A percentile compares a stretch with the other conserved stretches of the same genome.
Evolutionary conservation across 2,797 vertebrate species (phyloP).

Genomic region (Gymnoscopelus braueri): DNA sequence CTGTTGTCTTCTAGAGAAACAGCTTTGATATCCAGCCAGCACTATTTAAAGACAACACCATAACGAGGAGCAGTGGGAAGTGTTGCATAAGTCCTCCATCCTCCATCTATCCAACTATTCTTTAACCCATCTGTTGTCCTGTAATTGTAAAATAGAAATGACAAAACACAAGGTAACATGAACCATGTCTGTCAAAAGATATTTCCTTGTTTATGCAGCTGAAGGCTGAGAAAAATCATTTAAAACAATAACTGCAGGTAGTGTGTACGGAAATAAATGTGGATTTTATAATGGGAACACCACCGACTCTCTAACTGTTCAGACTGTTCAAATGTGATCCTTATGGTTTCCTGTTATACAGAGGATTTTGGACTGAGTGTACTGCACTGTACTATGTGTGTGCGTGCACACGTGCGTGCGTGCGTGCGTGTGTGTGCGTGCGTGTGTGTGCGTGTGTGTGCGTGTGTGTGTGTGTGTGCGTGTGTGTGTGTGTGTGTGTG

Average conservation of each 20-base stretch:
- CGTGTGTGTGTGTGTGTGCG: background rate
- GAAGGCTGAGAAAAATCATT: constrained; percentile 22
- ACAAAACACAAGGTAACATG: background rate
- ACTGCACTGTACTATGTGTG: background rate
- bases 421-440: background rate
- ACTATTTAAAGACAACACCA: constrained; percentile 28
- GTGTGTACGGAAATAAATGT: too few species aligned
- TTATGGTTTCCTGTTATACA: constrained; percentile 32
- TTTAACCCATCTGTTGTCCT: background rate
- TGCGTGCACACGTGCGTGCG: too few species aligned
- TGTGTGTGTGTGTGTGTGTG: constrained; percentile 7
- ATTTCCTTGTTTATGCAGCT: constrained; percentile 12
- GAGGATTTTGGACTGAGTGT: constrained; percentile 26
- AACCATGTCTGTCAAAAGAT: background rate
- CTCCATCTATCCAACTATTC: constrained; percentile 1
- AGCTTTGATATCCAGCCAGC: constrained; percentile 14
- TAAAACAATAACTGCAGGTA: constrained; percentile 27
- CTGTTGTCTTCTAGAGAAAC: constrained; percentile 41
- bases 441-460: too few species aligned
- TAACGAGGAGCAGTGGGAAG: constrained; percentile 9
- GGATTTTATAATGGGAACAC: constrained; percentile 1
- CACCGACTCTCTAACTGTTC: constrained; percentile 37
- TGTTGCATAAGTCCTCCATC: constrained; percentile 9
- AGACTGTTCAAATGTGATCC: constrained; percentile 45
- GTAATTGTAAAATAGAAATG: background rate